Evolutionary conservation across 1,140 invertebrate genomes (phyloP).

Genomic region (Mactra quadrangularis): DNA sequence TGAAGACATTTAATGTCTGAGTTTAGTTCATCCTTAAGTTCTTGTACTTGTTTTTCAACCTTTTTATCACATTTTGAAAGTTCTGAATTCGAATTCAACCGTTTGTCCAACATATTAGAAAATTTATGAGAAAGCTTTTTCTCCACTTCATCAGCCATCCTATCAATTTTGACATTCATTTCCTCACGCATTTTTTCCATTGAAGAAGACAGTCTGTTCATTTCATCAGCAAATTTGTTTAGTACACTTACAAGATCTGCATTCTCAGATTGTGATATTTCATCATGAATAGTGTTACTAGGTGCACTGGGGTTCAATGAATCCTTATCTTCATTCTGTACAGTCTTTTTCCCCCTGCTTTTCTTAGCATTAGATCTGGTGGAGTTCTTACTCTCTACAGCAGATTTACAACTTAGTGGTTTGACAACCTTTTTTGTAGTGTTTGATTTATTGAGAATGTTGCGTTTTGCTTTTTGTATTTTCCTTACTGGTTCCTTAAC

Average conservation of each 20-base stretch:
- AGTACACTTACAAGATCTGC: neutral
- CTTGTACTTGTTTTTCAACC: neutral
- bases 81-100: neutral
- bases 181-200: neutral
- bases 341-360: neutral
- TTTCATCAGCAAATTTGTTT: constrained; percentile 1
- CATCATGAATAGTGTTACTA: neutral
- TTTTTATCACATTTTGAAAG: neutral
- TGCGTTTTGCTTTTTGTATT: constrained; percentile 1
- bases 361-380: neutral
- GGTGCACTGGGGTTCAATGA: neutral
- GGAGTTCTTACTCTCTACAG: neutral
- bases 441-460: neutral
- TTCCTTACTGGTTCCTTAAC: neutral
- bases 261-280: neutral
- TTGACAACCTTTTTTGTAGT: neutral
- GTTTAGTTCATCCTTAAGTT: neutral
- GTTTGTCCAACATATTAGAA: neutral
- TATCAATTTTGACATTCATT: neutral
- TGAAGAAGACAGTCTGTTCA: neutral
- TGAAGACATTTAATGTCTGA: constrained; percentile 12
- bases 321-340: neutral
- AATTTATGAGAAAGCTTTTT: neutral
- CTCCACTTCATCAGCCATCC: neutral
- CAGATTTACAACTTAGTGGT: neutral